A percentile compares a stretch with the other conserved stretches of the same genome.
Conservation (phyloP, 2,113 vertebrate genomes). For the Carassius auratus region DNA sequence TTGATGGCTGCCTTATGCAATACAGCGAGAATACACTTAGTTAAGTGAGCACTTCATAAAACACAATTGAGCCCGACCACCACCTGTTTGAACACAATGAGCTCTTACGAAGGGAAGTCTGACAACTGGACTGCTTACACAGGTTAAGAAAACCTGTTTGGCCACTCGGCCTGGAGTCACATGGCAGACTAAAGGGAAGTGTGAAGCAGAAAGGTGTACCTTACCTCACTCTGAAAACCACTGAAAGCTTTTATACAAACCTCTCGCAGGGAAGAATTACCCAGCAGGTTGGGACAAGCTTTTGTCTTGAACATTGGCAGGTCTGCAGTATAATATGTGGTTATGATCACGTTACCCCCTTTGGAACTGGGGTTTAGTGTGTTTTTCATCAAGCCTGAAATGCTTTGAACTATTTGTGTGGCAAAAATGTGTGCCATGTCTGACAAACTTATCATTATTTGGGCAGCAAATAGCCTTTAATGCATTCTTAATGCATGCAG, state of each 20-base stretch:
- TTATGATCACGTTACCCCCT: background rate
- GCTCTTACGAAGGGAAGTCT: conserved; percentile 12
- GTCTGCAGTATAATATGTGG: background rate
- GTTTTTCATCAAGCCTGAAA: background rate
- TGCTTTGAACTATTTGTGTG: background rate
- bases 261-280: conserved; percentile 27
- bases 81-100: conserved; percentile 42
- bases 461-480: background rate
- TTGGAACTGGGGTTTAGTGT: background rate
- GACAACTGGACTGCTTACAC: conserved; percentile 46
- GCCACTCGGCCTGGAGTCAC: conserved; percentile 48
- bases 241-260: conserved; percentile 21
- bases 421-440: background rate
- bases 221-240: conserved; percentile 34
- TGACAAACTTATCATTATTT: background rate
- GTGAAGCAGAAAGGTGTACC: conserved; percentile 39
- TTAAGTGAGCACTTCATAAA: conserved; percentile 12
- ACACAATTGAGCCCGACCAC: conserved; percentile 22
- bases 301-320: conserved; percentile 46
- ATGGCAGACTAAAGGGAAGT: conserved; percentile 39
- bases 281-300: conserved; percentile 55
- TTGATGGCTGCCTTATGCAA: background rate
- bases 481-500: conserved; percentile 11
- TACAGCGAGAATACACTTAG: background rate
- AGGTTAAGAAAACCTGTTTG: conserved; percentile 57